Conservation (phyloP, 1,140 invertebrate genomes). For the Himalopsyche phryganea region DNA sequence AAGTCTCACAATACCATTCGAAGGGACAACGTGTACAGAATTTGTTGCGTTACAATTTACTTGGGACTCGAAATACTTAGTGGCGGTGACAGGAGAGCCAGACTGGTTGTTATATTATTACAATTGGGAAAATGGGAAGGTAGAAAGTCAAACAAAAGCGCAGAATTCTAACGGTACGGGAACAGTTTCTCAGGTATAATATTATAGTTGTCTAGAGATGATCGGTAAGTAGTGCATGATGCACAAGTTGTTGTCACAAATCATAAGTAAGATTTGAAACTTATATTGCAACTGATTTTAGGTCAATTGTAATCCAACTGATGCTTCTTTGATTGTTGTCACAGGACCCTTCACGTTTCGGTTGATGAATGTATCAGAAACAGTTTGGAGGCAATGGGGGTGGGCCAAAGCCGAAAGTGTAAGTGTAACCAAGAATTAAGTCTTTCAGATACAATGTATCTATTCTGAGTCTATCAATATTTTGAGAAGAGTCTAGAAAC, state of each 20-base stretch:
- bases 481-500: too few species aligned
- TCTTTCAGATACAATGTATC: too few species aligned
- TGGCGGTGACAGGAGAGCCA: constrained; percentile 72
- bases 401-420: constrained; percentile 78
- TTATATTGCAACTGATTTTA: too few species aligned
- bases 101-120: constrained; percentile 79
- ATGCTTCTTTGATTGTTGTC: constrained; percentile 70
- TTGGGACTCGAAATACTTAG: constrained; percentile 72
- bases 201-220: too few species aligned
- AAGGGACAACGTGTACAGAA: constrained; percentile 51
- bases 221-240: too few species aligned
- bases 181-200: constrained; percentile 37
- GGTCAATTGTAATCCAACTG: constrained; percentile 66
- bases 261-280: too few species aligned
- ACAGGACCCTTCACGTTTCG: constrained; percentile 71
- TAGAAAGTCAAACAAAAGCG: constrained; percentile 71
- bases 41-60: constrained; percentile 75
- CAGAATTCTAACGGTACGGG: constrained; percentile 60
- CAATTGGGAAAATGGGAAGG: constrained; percentile 79
- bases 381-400: constrained; percentile 75
- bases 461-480: too few species aligned
- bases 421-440: too few species aligned
- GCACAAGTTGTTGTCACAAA: too few species aligned
- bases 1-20: constrained; percentile 58
- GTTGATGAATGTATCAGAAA: constrained; percentile 76